These are phyloP conservation scores for Cheirogaleus medius DNA, from an alignment of 2,113 vertebrate genomes.

Conservation along the genomic window DNA sequence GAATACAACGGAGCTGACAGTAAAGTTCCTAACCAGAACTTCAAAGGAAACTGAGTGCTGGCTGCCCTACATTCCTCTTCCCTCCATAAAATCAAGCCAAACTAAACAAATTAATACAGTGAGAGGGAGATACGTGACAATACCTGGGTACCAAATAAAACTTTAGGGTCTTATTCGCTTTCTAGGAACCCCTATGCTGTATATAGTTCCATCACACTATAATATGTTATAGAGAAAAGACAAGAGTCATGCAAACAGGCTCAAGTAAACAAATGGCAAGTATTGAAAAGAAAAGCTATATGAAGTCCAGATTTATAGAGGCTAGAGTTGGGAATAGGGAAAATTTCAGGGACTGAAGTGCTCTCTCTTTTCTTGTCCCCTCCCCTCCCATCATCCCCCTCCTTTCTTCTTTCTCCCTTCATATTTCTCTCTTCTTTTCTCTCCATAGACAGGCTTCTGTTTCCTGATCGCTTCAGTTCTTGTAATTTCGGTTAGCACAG, in stretches of 20 bases:
- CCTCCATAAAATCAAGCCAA: background rate
- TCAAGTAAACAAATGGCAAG: background rate
- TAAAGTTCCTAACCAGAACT: background rate
- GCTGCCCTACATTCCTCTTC: background rate
- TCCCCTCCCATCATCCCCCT: no score
- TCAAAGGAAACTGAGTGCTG: background rate
- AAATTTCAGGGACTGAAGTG: background rate
- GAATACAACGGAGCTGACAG: background rate
- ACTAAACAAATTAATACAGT: background rate
- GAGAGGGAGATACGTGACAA: background rate
- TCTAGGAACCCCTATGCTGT: accelerated
- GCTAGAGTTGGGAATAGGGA: background rate
- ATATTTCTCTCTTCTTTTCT: background rate
- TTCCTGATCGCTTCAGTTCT: background rate
- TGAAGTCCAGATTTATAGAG: background rate
- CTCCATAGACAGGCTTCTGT: background rate
- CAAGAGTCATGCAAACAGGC: background rate
- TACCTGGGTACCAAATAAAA: background rate
- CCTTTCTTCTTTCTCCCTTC: background rate
- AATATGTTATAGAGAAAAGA: background rate
- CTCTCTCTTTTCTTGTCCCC: background rate
- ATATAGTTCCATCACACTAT: background rate
- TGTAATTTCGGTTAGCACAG: background rate
- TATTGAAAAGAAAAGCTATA: background rate
- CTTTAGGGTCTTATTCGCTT: no score